phyloP scores from a whole-genome alignment of 2,888 invertebrate genomes.

The Icerya purchasi region DNA sequence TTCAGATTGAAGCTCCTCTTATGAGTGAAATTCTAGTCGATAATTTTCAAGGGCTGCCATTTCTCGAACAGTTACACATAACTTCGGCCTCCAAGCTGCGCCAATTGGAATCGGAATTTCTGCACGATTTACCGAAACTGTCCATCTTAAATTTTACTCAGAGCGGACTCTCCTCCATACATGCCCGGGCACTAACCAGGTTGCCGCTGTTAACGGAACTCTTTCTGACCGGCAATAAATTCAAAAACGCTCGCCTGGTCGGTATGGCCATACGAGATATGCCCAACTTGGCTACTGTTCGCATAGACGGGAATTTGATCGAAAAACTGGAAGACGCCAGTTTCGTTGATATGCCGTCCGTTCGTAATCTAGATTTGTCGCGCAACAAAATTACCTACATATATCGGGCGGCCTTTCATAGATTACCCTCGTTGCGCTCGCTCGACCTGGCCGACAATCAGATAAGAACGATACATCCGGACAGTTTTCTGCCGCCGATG shows the following conservation, averaged over 20 bases:
- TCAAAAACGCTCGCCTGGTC: slow-evolving; percentile 59
- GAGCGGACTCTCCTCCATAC: slow-evolving; percentile 52
- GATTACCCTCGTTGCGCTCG: slow-evolving; percentile 46
- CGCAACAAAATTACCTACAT: slow-evolving; percentile 53
- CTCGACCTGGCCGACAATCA: slow-evolving; percentile 57
- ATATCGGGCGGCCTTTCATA: slow-evolving; percentile 57
- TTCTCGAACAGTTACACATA: slow-evolving; percentile 50
- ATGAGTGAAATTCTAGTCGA: slow-evolving; percentile 42
- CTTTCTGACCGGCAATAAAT: slow-evolving; percentile 45
- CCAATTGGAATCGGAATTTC: slow-evolving; percentile 46
- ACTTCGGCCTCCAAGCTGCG: slow-evolving; percentile 39
- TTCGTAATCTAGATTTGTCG: slow-evolving; percentile 43
- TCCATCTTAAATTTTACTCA: slow-evolving; percentile 49
- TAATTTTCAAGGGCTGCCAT: slow-evolving; percentile 39
- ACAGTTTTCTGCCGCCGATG: slow-evolving; percentile 41
- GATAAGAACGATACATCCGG: slow-evolving; percentile 54
- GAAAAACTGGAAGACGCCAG: slow-evolving; percentile 50
- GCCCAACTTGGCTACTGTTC: slow-evolving; percentile 43
- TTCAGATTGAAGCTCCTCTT: slow-evolving; percentile 42
- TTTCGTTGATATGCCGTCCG: slow-evolving; percentile 51
- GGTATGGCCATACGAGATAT: slow-evolving; percentile 56
- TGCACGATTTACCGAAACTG: slow-evolving; percentile 45
- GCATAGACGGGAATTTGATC: slow-evolving; percentile 48
- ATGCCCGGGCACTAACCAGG: slow-evolving; percentile 49
- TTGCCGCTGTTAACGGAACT: slow-evolving; percentile 48